These are phyloP conservation scores for Zoanthus solanderi DNA, from an alignment of 92 coral and sea anemone species.

Conservation along the genomic window DNA sequence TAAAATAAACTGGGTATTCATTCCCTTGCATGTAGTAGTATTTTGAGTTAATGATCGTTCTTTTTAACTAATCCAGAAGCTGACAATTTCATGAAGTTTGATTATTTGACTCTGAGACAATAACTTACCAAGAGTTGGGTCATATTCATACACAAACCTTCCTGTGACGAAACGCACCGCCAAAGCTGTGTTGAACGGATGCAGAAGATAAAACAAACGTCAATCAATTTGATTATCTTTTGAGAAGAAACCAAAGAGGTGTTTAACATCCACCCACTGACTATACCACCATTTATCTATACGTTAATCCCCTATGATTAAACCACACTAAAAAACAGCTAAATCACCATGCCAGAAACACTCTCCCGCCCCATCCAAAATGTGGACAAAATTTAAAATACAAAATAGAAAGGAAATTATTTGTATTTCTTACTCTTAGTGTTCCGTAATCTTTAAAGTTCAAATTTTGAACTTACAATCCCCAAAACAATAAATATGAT, in stretches of 20 bases:
- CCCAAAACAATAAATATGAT: neutral
- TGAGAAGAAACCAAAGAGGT: conserved; percentile 48
- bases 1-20: too few species aligned
- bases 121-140: conserved; percentile 94
- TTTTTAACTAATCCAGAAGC: neutral
- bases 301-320: conserved; percentile 1
- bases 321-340: neutral
- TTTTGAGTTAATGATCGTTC: neutral
- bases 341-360: neutral
- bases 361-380: neutral
- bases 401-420: neutral
- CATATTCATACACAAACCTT: conserved; percentile 93
- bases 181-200: conserved; percentile 70
- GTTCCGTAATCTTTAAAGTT: conserved; percentile 1
- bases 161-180: conserved; percentile 98
- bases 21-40: neutral
- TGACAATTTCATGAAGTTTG: neutral
- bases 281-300: neutral
- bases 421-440: neutral
- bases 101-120: neutral
- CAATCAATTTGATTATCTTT: conserved; percentile 66
- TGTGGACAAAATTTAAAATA: neutral
- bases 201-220: conserved; percentile 35
- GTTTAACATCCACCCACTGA: neutral
- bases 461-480: neutral